Base-by-base conservation (phyloP, 2,888 invertebrate genomes). In the Magallana nippona region DNA sequence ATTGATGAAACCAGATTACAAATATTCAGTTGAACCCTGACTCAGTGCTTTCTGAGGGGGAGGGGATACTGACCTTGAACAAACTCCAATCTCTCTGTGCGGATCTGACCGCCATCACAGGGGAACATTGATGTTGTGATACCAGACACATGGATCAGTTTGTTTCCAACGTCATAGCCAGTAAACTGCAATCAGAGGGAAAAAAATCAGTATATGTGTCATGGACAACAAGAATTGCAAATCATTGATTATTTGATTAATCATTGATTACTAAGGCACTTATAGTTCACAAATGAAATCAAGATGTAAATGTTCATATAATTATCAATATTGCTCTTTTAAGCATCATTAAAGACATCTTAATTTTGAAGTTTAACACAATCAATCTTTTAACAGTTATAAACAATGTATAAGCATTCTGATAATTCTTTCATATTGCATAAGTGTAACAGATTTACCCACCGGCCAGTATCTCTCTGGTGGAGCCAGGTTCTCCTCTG, bases 151-250 rank as follows among this genome's bases (percentile, higher is more conserved):
- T 94, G 93, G n/a, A 94, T 90, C 83, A 94, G 83, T 55, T 92
- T 91, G 88, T 94, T 93, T 19, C 94, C 94, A 17, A 94, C 87
- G 87, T 94, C 93, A 87, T 94, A 94, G 5, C 94, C 94, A 81
- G 87, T 89, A 85, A 94, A 94, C 93, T 94, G 89, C 60, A 87
- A 89, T 82, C 13, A 55, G 22, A 58, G 22, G 22, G 13, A 27
- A 78, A 0, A 27, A 27, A 27, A 27, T 27, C 27, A 27, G 27
- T 27, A 27, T 1, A 27, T 27, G 27, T 27, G 2, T 27, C 27
- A 1, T 27, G 27, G 27, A 27, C 27, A 27, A 27, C 27, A 27
- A 27, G 27, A 27, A 27, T 2, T 27, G 27, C 27, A 27, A 27
- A 27, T 27, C 27, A 27, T 27, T 27, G 1, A 27, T n/a, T 27